Evolutionary conservation across 2,888 invertebrate genomes (phyloP), one percentile per base, ranked within the genome.

Genomic region (Nomada fucata): DNA sequence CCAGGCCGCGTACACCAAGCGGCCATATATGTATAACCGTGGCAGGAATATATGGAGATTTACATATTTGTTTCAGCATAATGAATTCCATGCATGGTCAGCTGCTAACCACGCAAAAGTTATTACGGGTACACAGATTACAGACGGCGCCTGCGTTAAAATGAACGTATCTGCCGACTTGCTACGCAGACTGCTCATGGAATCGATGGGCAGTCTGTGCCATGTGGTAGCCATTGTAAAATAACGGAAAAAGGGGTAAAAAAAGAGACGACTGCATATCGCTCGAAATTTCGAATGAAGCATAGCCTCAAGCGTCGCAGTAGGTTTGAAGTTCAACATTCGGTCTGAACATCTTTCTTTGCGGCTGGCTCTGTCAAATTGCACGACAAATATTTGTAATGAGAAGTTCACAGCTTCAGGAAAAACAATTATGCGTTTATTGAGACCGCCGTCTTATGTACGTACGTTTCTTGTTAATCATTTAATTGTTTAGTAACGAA

Each of bases 51-150:
- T 78, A 83, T 81, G 82, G 79, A 86, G 84, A 88, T 88, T 87
- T 87, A 86, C 79, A 85, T 85, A 85, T 84, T 85, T 84, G 84
- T 84, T 82, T 85, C 79, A 59, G 82, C 82, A 76, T 88, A 87
- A 87, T 87, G 87, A 88, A 87, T 87, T 87, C 86, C 87, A 84
- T 88, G 87, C 88, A 86, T 88, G 88, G 87, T 87, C 86, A 88
- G 88, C 88, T 87, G 88, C 86, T 87, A 87, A 87, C 86, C 88
- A 83, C 84, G 86, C 86, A 86, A 88, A 87, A 87, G 88, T 88
- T 87, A 87, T 84, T 86, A 88, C 87, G 82, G 84, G 82, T 82
- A 82, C 82, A 86, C 87, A 84, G 84, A 82, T 84, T 86, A 82
- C 87, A 79, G 85, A 61, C 72, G 71, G 76, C 74, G 76, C 67